Conservation (phyloP, 2,888 invertebrate genomes). For the Nebria salina region DNA sequence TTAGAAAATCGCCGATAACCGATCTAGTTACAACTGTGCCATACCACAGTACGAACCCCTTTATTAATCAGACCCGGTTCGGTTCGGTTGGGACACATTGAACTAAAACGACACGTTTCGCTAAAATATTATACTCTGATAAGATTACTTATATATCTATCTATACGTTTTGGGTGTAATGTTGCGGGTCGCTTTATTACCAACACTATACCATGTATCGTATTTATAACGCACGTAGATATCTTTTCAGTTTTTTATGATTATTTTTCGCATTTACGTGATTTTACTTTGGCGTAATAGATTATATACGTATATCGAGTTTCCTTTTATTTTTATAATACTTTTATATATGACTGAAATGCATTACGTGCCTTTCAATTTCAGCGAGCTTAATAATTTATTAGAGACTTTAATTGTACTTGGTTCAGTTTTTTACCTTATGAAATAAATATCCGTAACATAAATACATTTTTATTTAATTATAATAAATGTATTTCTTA, state of each 20-base stretch:
- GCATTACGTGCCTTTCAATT: too few species aligned
- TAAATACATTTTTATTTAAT: too few species aligned
- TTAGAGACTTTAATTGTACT: too few species aligned
- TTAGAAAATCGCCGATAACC: background rate
- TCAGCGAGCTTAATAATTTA: too few species aligned
- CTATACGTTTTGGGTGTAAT: background rate
- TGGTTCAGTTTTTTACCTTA: too few species aligned
- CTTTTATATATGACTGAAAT: too few species aligned
- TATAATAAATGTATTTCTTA: too few species aligned
- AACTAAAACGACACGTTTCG: background rate
- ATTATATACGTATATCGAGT: too few species aligned
- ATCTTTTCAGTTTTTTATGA: background rate
- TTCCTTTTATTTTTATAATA: too few species aligned
- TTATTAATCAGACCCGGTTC: background rate
- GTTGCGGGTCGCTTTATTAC: background rate
- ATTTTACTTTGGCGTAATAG: background rate
- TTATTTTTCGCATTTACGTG: background rate
- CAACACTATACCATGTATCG: background rate
- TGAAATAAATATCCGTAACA: too few species aligned
- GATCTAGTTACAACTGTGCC: slow-evolving; percentile 1
- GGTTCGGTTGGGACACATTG: background rate
- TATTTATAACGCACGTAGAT: background rate
- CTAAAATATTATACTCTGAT: background rate
- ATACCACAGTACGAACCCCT: background rate
- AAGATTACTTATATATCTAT: background rate